Evolutionary conservation across 2,113 vertebrate genomes (phyloP), one percentile per base, ranked within the genome.

Genomic region (Lampris megalopsis): DNA sequence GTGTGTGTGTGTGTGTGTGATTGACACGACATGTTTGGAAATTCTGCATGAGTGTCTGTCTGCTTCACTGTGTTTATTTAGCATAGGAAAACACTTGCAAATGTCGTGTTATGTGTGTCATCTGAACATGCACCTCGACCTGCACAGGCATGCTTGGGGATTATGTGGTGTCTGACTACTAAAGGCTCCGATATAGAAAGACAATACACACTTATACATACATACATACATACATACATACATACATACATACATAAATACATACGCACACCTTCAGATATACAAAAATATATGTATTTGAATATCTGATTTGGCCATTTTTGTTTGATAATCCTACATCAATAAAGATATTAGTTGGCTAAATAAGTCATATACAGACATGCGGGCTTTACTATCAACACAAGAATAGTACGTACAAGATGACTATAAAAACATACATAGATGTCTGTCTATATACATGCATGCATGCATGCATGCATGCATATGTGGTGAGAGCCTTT

Each of bases 11-110:
- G 9, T 13, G 3, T 72, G 60, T 71, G 70, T 77, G 86, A 86
- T 79, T 88, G 82, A 86, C 80, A 60, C 41, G 70, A 62, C 67
- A 49, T 71, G 81, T 80, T 74, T 75, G 63, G 13, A 71, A 76
- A 77, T 60, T 50, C 57, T 73, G 63, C 57, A 74, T 5, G 49
- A 58, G 66, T 85, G 13, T 53, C 24, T 37, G 63, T 63, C 73
- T 69, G 67, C 52, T 58, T 75, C 43, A 40, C 63, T 9, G 24
- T 82, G 74, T 82, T 84, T 83, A 70, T 52, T 66, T 50, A 56
- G 57, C 59, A 36, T 53, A 68, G 72, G 62, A 79, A 82, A 88
- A 80, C 73, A 35, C 37, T 72, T 59, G 73, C n/a, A 47, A 59
- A 47, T n/a, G 40, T 54, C 53, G 67, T 83, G 50, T 37, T 35